These are phyloP conservation scores for Motacilla tschutschensis DNA, from an alignment of 2,113 vertebrate species.

Conservation along the genomic window DNA sequence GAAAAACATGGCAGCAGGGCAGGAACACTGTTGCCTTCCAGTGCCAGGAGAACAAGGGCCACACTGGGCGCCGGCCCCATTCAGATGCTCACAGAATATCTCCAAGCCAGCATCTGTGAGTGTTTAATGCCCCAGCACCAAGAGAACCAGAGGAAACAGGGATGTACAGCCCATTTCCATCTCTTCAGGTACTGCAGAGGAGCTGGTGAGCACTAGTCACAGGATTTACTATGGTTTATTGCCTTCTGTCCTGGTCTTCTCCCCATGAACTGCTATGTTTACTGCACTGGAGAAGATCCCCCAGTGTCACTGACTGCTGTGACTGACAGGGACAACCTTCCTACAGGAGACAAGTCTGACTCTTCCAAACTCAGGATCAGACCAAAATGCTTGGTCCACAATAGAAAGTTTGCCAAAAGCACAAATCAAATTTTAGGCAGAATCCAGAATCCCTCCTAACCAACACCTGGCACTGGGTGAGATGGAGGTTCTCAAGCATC, in stretches of 20 bases:
- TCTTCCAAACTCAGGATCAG: neutral
- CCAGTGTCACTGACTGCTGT: neutral
- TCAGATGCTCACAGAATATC: neutral
- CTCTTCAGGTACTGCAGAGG: neutral
- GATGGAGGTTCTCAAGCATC: neutral
- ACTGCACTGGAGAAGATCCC: neutral
- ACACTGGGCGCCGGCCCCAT: accelerated
- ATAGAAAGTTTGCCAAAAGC: neutral
- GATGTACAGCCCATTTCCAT: neutral
- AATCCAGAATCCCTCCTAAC: neutral
- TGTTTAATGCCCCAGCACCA: accelerated
- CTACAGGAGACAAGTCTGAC: neutral
- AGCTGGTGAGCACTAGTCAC: neutral
- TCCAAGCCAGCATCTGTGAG: neutral
- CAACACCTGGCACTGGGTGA: accelerated
- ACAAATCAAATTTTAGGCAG: neutral
- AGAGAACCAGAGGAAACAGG: neutral
- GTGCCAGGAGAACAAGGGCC: neutral
- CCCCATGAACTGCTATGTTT: neutral
- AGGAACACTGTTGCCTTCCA: neutral
- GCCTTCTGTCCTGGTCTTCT: neutral
- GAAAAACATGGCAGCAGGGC: neutral
- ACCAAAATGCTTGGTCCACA: neutral
- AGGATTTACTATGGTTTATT: neutral
- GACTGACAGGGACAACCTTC: neutral